These are phyloP conservation scores for Haemorhous mexicanus DNA, from an alignment of 2,113 vertebrate species.

Conservation along the genomic window DNA sequence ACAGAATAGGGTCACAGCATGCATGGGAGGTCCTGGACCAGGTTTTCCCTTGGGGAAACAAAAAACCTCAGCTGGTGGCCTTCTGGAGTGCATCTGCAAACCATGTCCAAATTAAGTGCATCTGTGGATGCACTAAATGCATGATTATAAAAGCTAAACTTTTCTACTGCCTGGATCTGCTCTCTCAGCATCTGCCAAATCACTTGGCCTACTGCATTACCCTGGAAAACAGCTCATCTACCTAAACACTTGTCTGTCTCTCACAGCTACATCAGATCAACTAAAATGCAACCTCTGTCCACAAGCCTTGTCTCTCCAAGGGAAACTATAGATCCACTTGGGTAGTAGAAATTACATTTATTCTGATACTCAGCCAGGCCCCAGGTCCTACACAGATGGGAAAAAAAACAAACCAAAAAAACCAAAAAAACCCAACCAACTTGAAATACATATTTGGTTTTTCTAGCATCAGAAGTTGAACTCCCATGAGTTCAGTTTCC, in stretches of 20 bases:
- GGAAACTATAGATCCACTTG: background rate
- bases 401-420: background rate
- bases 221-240: background rate
- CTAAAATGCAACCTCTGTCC: background rate
- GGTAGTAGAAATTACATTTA: background rate
- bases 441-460: background rate
- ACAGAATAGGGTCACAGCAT: background rate
- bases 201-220: background rate
- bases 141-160: background rate
- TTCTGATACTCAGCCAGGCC: background rate
- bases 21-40: background rate
- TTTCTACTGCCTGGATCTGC: background rate
- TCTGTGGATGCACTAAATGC: background rate
- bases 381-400: background rate
- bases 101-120: background rate
- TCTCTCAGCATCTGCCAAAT: background rate
- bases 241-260: background rate
- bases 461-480: background rate
- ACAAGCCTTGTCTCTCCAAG: background rate
- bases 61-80: background rate
- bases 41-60: background rate
- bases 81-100: background rate
- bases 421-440: background rate
- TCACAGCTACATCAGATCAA: background rate
- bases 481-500: background rate